Evolutionary conservation across 2,113 vertebrate genomes (phyloP), one percentile per base, ranked within the genome.

Genomic region (Verasper variegatus): DNA sequence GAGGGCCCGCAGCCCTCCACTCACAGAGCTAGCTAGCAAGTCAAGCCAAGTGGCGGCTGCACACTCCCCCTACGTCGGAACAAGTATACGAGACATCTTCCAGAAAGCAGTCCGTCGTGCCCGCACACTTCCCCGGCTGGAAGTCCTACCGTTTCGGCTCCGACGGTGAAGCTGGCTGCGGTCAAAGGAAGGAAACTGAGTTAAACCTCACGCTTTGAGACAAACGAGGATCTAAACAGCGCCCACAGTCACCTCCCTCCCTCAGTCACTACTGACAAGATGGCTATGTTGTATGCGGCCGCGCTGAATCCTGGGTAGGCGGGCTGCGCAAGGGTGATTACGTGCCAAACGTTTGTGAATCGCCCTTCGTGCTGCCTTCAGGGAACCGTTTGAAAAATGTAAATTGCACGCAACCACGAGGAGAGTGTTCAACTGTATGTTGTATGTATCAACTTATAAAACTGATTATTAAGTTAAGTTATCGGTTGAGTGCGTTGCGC

Each of bases 51-150:
- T 87, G 85, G 74, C 83, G 83, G 87, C 78, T 63, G 85, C 73
- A 88, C 91, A 93, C 91, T 92, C 92, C 91, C 92, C 92, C 94
- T 95, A 96, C 95, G 95, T 95, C 90, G 94, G 95, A 91, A 95
- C 88, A 94, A 93, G 93, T 91, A 92, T 87, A 82, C 57, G 92
- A 90, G 93, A 91, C 95, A 96, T 96, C 94, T 82, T 91, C 90
- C 59, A 56, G 70, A 87, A 92, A 84, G 71, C 84, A 31, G 79
- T 83, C 52, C 69, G 35, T 55, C 14, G 55, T 49, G 2, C 5
- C 71, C 47, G 26, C 79, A 78, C 63, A 15, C 56, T 63, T 52
- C 59, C 40, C 37, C 23, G 4, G 42, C 71, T 20, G 18, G 10
- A 5, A 15, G 31, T 77, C 75, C 8, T 18, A 56, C 68, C 55